Evolutionary conservation across 2,888 invertebrate genomes (phyloP).

Genomic region (Spialia ferax): DNA sequence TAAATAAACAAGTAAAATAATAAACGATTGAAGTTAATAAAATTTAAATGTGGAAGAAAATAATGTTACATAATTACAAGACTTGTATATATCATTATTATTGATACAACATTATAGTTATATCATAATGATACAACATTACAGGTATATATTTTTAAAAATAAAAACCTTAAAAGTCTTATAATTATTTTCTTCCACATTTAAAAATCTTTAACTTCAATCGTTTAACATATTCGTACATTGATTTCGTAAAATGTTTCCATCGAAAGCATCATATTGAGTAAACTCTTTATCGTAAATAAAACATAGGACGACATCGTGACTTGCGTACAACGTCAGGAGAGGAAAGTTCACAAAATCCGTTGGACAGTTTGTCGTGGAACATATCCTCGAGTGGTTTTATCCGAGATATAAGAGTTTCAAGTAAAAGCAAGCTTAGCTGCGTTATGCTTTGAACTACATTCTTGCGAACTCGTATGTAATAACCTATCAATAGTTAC

Average conservation of each 20-base stretch:
- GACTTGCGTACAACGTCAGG: slow-evolving; percentile 25
- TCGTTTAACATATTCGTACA: neutral
- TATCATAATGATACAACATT: no score
- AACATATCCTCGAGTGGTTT: slow-evolving; percentile 38
- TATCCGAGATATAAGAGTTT: slow-evolving; percentile 32
- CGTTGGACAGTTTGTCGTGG: slow-evolving; percentile 31
- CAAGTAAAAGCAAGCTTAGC: slow-evolving; percentile 34
- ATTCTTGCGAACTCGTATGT: slow-evolving; percentile 11
- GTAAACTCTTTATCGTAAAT: slow-evolving; percentile 17
- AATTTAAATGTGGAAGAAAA: no score
- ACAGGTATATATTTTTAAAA: no score
- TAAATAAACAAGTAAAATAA: no score
- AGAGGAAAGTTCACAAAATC: slow-evolving; percentile 35
- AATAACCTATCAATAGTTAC: slow-evolving; percentile 11
- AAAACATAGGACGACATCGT: slow-evolving; percentile 55
- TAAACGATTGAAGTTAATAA: no score
- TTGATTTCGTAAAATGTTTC: neutral
- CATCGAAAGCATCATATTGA: slow-evolving; percentile 7
- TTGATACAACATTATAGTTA: no score
- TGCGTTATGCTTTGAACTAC: slow-evolving; percentile 30
- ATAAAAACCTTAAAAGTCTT: no score
- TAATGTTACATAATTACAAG: no score
- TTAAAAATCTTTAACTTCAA: no score
- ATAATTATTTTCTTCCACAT: no score
- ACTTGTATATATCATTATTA: no score